phyloP scores from a whole-genome alignment of 2,888 invertebrate genomes.

The Dichetophora obliterata region DNA sequence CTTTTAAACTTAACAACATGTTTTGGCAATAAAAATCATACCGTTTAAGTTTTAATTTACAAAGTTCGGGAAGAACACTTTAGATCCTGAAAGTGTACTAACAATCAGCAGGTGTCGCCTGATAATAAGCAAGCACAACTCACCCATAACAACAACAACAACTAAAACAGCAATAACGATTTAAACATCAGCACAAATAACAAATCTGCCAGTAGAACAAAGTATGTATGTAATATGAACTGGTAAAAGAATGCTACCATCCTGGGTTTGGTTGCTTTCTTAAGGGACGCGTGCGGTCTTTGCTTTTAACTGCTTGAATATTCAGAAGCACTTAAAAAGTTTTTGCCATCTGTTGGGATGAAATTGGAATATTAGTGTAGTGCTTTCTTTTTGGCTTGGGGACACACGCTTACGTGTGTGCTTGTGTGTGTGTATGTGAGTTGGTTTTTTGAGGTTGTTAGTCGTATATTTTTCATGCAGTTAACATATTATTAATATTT shows the following conservation, averaged over 20 bases:
- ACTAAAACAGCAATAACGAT: background rate
- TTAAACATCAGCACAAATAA: background rate
- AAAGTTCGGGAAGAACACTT: background rate
- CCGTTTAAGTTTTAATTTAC: too few species aligned
- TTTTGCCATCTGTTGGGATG: constrained; percentile 23
- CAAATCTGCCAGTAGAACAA: background rate
- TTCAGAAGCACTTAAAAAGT: constrained; percentile 47
- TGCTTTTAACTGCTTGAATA: constrained; percentile 39
- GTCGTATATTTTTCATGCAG: constrained; percentile 26
- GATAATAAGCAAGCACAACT: background rate
- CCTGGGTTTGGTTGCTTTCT: background rate
- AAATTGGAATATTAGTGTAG: background rate
- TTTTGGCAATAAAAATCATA: too few species aligned
- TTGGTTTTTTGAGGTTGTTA: background rate
- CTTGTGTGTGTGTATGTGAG: too few species aligned
- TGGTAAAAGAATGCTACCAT: background rate
- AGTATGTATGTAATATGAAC: background rate
- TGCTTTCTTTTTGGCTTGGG: too few species aligned
- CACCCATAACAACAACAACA: background rate
- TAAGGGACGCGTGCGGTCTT: background rate
- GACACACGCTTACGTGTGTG: too few species aligned
- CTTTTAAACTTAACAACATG: too few species aligned
- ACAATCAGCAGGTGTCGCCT: background rate
- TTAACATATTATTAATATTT: constrained; percentile 45
- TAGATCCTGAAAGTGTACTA: background rate